A percentile compares a stretch with the other conserved stretches of the same genome.
These are phyloP conservation scores for Crepidodera aurea DNA, from an alignment of 2,888 invertebrate species.

Conservation along the genomic window DNA sequence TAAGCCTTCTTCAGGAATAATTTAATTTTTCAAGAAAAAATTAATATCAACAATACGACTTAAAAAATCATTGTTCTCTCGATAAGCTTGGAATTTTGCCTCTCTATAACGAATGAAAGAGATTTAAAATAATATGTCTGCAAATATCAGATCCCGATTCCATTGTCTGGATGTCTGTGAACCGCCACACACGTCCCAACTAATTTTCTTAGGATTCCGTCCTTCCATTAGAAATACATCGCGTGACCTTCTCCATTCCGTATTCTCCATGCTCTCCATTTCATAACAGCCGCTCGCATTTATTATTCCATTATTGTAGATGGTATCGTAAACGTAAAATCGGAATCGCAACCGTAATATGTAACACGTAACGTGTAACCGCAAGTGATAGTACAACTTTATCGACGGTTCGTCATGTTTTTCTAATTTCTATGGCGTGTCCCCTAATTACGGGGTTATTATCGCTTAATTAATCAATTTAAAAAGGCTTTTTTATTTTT, in stretches of 20 bases:
- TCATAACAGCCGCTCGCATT: slow-evolving; percentile 39
- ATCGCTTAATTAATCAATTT: slow-evolving; percentile 15
- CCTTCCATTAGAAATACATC: slow-evolving; percentile 21
- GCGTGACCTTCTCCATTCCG: slow-evolving; percentile 34
- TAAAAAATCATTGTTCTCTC: too few relatives aligned
- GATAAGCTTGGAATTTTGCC: too few relatives aligned
- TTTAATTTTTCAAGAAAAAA: too few relatives aligned
- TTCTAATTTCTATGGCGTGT: slow-evolving; percentile 17
- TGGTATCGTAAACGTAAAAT: slow-evolving; percentile 38
- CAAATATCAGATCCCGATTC: too few relatives aligned
- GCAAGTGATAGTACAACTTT: slow-evolving; percentile 13
- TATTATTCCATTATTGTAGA: slow-evolving; percentile 48
- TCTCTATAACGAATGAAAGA: too few relatives aligned
- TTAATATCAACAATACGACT: too few relatives aligned
- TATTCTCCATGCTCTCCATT: slow-evolving; percentile 19
- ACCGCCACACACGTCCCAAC: background rate
- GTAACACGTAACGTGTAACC: slow-evolving; percentile 29
- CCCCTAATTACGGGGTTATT: slow-evolving; percentile 14
- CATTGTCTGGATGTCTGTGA: too few relatives aligned
- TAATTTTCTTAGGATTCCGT: slow-evolving; percentile 6
- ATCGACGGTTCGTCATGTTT: slow-evolving; percentile 9
- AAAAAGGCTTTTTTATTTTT: slow-evolving; percentile 1
- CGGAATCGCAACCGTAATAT: slow-evolving; percentile 35
- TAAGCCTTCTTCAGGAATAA: too few relatives aligned
- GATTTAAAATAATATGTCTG: too few relatives aligned